Evolutionary conservation across 1,140 invertebrate species (phyloP), one percentile per base, ranked within the genome.

Genomic region (Hyles vespertilio): DNA sequence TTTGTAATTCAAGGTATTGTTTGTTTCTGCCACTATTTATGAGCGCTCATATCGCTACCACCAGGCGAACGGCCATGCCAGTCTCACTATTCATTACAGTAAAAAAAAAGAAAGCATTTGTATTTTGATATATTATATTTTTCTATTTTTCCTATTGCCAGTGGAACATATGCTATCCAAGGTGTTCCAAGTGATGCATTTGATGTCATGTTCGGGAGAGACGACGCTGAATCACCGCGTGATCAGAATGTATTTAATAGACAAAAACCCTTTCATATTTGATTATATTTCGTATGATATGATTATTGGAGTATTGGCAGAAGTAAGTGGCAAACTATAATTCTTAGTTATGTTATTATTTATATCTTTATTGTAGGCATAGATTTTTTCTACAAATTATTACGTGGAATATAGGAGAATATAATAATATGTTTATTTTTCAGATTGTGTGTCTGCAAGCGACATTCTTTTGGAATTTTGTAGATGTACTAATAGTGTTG

Each of bases 381-480:
- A 50, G 4, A 8, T 12, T 12, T 50, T 12, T 50, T 12, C 7
- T 50, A 12, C n/a, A 50, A 50, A n/a, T 50, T 50, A 11, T 12
- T 12, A 50, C 12, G 36, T n/a, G 32, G 46, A 3, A 46, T 11
- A 3, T 6, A 46, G 3, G 3, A 46, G 11, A 5, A 5, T 8
- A 22, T 40, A 8, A 40, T 40, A 40, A 5, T 8, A n/a, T 5
- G 51, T 56, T 56, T 12, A 36, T 11, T 9, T 69, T 67, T 34
- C 54, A 69, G 63, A 43, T 61, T n/a, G 9, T 61, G 5, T 47
- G 55, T 22, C 12, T 67, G 2, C 70, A 70, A 55, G 49, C 58
- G 2, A 73, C 70, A 22, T 73, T 73, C 46, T 6, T 66, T 5
- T 73, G 70, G 70, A 73, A 57, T 52, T 65, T 67, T 22, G 63